These are phyloP conservation scores for Myotis myotis DNA, from an alignment of 2,797 vertebrate genomes.

Conservation along the genomic window DNA sequence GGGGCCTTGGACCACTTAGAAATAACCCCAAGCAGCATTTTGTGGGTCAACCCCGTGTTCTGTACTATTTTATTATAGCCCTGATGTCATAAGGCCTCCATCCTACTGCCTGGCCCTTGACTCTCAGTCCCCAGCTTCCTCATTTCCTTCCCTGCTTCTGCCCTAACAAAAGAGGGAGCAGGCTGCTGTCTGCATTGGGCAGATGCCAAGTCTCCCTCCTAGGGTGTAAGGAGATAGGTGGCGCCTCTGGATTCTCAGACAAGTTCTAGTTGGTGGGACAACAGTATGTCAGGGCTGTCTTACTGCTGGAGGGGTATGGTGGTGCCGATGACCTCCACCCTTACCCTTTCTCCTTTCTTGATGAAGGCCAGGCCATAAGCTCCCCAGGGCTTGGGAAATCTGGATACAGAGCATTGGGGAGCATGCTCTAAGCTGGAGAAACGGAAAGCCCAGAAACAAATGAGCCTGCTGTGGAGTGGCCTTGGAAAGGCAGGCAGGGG, in stretches of 20 bases:
- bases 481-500: background rate
- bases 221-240: background rate
- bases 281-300: background rate
- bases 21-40: background rate
- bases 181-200: background rate
- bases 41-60: background rate
- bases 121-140: background rate
- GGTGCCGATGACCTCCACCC: background rate
- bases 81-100: background rate
- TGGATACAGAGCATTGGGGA: background rate
- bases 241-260: background rate
- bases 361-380: background rate
- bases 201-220: background rate
- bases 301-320: background rate
- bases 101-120: background rate
- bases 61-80: background rate
- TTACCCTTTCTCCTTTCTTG: background rate
- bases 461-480: background rate
- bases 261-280: background rate
- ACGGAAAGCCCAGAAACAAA: background rate
- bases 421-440: background rate
- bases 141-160: conserved; percentile 2
- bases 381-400: background rate
- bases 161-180: background rate
- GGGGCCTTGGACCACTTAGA: background rate